A percentile compares a stretch with the other conserved stretches of the same genome.
These are phyloP conservation scores for Aphidius ervi DNA, from an alignment of 1,140 invertebrate species.

Conservation along the genomic window DNA sequence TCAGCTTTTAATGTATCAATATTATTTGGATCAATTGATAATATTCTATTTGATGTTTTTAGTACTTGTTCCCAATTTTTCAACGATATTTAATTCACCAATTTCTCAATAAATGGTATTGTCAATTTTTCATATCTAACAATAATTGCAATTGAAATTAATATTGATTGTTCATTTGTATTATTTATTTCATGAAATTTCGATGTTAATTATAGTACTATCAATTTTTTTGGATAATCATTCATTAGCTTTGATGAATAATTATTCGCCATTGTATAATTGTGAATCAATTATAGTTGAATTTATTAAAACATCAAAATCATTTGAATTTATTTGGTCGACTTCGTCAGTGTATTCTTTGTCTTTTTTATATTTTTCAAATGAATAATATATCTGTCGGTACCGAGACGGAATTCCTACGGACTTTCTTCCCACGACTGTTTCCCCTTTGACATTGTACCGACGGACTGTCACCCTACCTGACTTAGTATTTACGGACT, in stretches of 20 bases:
- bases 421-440: too few relatives aligned
- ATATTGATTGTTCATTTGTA: constrained; percentile 65
- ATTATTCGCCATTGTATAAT: constrained; percentile 43
- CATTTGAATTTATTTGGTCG: constrained; percentile 65
- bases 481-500: too few relatives aligned
- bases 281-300: constrained; percentile 80
- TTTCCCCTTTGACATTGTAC: too few relatives aligned
- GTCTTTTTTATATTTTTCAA: constrained; percentile 72
- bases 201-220: constrained; percentile 61
- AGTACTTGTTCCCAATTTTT: constrained; percentile 84
- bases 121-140: constrained; percentile 70
- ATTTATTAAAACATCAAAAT: constrained; percentile 61
- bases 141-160: constrained; percentile 75
- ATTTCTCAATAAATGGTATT: constrained; percentile 81
- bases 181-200: constrained; percentile 59
- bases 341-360: constrained; percentile 77
- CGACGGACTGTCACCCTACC: too few relatives aligned
- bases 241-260: constrained; percentile 57
- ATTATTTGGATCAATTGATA: constrained; percentile 69
- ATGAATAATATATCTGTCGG: constrained; percentile 68
- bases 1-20: constrained; percentile 71
- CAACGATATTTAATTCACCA: constrained; percentile 75
- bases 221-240: constrained; percentile 57
- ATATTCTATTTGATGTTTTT: constrained; percentile 72
- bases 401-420: too few relatives aligned